phyloP scores from a whole-genome alignment of 2,888 invertebrate genomes.

The Cantharis flavilabris region DNA sequence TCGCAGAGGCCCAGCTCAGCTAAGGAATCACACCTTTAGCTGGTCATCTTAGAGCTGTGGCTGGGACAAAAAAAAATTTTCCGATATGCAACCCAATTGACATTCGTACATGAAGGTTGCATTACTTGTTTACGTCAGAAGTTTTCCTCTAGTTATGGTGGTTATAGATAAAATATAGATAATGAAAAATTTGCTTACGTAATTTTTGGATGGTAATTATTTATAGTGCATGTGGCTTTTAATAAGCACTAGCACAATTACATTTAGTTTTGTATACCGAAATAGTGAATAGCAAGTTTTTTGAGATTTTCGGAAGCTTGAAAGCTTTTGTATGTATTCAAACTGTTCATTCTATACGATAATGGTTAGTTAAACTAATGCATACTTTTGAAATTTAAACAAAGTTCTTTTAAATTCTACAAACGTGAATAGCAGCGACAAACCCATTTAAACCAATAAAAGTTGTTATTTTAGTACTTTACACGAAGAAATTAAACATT shows the following conservation, averaged over 20 bases:
- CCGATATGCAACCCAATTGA: too few species aligned
- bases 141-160: too few species aligned
- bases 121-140: too few species aligned
- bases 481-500: neutral
- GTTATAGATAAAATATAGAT: too few species aligned
- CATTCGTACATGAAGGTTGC: too few species aligned
- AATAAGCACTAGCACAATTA: neutral
- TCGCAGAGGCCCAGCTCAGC: too few species aligned
- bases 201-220: too few species aligned
- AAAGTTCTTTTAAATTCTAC: slow-evolving; percentile 17
- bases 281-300: neutral
- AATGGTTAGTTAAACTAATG: slow-evolving; percentile 29
- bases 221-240: neutral
- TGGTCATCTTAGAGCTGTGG: too few species aligned
- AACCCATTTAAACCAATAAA: neutral
- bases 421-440: neutral
- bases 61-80: too few species aligned
- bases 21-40: too few species aligned
- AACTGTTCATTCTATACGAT: slow-evolving; percentile 16
- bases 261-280: neutral
- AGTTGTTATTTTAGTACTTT: neutral
- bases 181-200: too few species aligned
- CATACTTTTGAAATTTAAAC: slow-evolving; percentile 20
- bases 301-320: slow-evolving; percentile 10
- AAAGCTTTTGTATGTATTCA: slow-evolving; percentile 29